These are phyloP conservation scores for Varanus salvator DNA, from an alignment of 2,113 vertebrate genomes.

Conservation along the genomic window DNA sequence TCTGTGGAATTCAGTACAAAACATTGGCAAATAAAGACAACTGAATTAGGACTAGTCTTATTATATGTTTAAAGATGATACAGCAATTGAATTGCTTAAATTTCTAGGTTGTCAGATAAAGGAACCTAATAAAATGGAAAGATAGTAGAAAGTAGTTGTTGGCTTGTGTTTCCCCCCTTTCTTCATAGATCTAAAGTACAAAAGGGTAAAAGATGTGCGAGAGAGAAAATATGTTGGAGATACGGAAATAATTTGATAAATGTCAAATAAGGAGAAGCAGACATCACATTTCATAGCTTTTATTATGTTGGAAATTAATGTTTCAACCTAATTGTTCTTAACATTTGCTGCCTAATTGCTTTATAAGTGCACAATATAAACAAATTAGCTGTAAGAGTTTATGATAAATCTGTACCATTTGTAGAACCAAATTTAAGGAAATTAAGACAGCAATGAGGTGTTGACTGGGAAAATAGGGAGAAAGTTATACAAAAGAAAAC, in stretches of 20 bases:
- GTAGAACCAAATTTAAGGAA: constrained; percentile 63
- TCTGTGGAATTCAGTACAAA: constrained; percentile 73
- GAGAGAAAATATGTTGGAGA: constrained; percentile 21
- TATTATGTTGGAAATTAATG: constrained; percentile 67
- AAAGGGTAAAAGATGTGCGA: not conserved
- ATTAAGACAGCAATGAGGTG: constrained; percentile 69
- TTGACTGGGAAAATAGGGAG: constrained; percentile 65
- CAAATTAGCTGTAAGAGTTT: constrained; percentile 70
- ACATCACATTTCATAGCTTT: constrained; percentile 53
- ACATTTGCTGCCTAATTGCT: constrained; percentile 61
- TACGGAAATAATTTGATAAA: constrained; percentile 19
- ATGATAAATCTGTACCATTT: constrained; percentile 65
- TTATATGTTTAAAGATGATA: constrained; percentile 36
- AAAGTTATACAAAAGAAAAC: constrained; percentile 63
- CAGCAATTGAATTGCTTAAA: constrained; percentile 15
- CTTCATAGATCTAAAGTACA: not conserved
- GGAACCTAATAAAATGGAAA: not conserved
- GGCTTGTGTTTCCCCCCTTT: not conserved
- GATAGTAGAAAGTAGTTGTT: not conserved
- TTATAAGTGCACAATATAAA: constrained; percentile 64
- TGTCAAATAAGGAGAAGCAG: constrained; percentile 46
- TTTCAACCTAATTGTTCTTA: constrained; percentile 66
- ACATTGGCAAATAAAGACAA: constrained; percentile 67
- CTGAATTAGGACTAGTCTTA: constrained; percentile 24
- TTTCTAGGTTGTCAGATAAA: not conserved